Evolutionary conservation across 2,888 invertebrate species (phyloP), one percentile per base, ranked within the genome.

Genomic region (Agonopterix arenella): DNA sequence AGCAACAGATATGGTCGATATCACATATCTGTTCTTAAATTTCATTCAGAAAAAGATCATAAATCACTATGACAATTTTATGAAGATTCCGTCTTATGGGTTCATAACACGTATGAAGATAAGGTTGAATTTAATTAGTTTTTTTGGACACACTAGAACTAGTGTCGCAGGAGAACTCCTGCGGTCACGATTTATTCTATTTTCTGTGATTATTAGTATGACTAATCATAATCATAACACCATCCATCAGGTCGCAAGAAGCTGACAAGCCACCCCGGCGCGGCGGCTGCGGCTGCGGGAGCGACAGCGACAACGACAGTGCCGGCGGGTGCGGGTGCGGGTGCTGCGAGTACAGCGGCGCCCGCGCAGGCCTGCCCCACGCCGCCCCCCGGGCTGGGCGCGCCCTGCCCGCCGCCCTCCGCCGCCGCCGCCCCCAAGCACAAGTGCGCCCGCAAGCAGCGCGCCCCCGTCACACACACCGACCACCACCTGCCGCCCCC

Each of bases 401-500:
- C 54, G 49, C 56, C 57, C 44, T 46, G 59, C 51, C 50, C 52
- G 13, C 54, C 43, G 13, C 36, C 36, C 37, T 53, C 61, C n/a
- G n/a, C n/a, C n/a, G n/a, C n/a, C n/a, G n/a, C n/a, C 58, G 56
- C 68, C 58, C 56, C 55, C 66, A 78, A 81, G 71, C 84, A 83
- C 76, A 84, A 90, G 76, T 73, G 89, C 68, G 62, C 83, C 60
- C 84, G 89, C 64, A 89, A 88, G 64, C 82, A 82, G 61, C 80
- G 85, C 54, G 64, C 68, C 56, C 79, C 80, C 58, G 79, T 83
- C 52, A 73, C 80, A 8, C 79, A 79, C 69, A 73, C 81, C 64
- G 86, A 88, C 81, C 81, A 89, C 75, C 82, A 89, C 76, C 78
- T 85, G 66, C 88, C 85, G 66, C 86, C 85, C 67, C 88, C 84